Evolutionary conservation across 2,888 invertebrate genomes (phyloP).

Genomic region (Phyllotreta cruciferae): DNA sequence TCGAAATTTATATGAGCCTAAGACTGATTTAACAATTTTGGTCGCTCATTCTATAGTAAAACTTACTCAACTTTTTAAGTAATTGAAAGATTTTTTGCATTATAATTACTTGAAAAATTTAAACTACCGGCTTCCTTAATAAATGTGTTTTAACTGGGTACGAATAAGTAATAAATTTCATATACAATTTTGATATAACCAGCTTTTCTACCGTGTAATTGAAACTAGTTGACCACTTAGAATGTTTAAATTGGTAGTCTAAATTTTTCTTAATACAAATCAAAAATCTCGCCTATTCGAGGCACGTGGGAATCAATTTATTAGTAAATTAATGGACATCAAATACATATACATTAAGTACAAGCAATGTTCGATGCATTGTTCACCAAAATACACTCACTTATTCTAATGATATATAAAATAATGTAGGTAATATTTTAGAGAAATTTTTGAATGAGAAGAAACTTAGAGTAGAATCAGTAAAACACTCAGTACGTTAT

Average conservation of each 20-base stretch:
- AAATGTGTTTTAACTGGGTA: too few relatives aligned
- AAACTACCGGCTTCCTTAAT: neutral
- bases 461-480: constrained; percentile 31
- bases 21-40: constrained; percentile 11
- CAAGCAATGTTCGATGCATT: constrained; percentile 34
- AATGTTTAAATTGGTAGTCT: neutral
- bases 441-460: constrained; percentile 38
- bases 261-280: constrained; percentile 3
- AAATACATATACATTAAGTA: constrained; percentile 33
- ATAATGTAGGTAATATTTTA: constrained; percentile 41
- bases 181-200: too few relatives aligned
- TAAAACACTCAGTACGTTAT: constrained; percentile 25
- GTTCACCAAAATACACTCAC: constrained; percentile 20
- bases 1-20: neutral
- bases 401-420: constrained; percentile 29
- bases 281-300: constrained; percentile 12
- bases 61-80: neutral
- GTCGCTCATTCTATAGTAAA: neutral
- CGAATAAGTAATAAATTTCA: too few relatives aligned
- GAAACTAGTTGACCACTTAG: neutral
- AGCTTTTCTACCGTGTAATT: too few relatives aligned
- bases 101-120: neutral
- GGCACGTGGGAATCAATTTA: constrained; percentile 25
- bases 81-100: neutral
- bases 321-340: constrained; percentile 30